Conservation (phyloP, 1,140 invertebrate genomes). For the Copidosoma floridanum region DNA sequence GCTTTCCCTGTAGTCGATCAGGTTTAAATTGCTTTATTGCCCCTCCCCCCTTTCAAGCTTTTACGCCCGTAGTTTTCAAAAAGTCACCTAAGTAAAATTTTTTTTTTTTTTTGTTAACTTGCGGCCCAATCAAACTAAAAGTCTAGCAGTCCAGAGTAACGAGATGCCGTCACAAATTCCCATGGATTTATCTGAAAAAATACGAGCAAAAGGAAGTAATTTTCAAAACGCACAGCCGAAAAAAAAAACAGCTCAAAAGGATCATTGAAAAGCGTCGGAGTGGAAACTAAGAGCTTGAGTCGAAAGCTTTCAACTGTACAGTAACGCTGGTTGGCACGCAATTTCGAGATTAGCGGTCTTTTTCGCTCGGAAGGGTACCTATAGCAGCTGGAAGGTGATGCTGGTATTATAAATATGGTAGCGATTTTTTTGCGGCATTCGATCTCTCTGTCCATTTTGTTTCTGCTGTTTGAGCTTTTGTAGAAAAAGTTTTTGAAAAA, state of each 20-base stretch:
- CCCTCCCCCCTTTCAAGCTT: no score
- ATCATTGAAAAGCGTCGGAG: neutral
- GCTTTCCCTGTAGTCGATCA: conserved; percentile 13
- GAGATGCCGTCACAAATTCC: no score
- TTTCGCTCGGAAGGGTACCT: neutral
- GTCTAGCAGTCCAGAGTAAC: no score
- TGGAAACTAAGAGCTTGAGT: neutral
- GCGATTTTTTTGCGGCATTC: conserved; percentile 5
- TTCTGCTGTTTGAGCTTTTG: neutral
- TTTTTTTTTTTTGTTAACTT: no score
- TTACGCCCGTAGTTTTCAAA: no score
- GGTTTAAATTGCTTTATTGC: conserved; percentile 5
- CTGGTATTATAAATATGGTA: conserved; percentile 2
- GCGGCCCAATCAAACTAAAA: no score
- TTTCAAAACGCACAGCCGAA: no score
- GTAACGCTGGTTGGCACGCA: neutral
- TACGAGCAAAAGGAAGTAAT: no score
- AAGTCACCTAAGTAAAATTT: no score
- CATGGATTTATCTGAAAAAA: no score
- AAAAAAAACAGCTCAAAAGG: neutral
- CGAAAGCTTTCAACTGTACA: conserved; percentile 4
- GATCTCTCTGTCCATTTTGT: neutral
- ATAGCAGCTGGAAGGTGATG: no score
- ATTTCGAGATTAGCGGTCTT: conserved; percentile 21
- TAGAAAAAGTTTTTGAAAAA: no score